phyloP scores from a whole-genome alignment of 2,113 vertebrate genomes.

The Bufo gargarizans region DNA sequence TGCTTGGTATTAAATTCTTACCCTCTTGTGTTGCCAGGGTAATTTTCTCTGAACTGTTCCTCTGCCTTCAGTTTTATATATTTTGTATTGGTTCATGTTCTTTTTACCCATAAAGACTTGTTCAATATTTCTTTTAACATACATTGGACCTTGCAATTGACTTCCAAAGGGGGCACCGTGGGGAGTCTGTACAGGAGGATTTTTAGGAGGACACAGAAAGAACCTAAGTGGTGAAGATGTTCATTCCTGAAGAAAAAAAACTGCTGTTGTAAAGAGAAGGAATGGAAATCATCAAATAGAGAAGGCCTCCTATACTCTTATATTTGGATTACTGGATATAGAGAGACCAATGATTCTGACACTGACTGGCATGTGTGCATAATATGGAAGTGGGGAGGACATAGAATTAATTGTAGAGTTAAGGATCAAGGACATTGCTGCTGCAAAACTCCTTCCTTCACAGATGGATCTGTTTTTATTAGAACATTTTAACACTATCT shows the following conservation, averaged over 20 bases:
- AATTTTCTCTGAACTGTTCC: constrained; percentile 2
- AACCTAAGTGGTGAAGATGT: neutral
- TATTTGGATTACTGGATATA: neutral
- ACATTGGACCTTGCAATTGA: constrained; percentile 34
- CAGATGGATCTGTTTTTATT: constrained; percentile 48
- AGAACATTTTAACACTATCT: constrained; percentile 57
- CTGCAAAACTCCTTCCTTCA: constrained; percentile 44
- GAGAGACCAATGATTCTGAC: neutral
- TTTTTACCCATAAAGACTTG: constrained; percentile 13
- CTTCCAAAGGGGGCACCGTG: constrained; percentile 19
- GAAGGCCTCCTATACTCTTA: neutral
- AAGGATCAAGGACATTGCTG: constrained; percentile 35
- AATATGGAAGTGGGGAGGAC: neutral
- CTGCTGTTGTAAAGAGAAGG: neutral
- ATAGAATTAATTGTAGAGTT: constrained; percentile 7
- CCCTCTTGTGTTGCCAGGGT: constrained; percentile 2
- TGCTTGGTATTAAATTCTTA: constrained; percentile 36
- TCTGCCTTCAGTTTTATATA: constrained; percentile 45
- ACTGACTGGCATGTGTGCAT: neutral
- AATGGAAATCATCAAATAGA: constrained; percentile 2
- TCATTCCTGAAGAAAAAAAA: neutral
- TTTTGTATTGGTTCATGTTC: constrained; percentile 43
- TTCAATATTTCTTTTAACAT: constrained; percentile 15
- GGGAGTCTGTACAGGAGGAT: constrained; percentile 5
- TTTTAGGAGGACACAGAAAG: constrained; percentile 16